Evolutionary conservation across 2,113 vertebrate genomes (phyloP).

Genomic region (Eleginops maclovinus): DNA sequence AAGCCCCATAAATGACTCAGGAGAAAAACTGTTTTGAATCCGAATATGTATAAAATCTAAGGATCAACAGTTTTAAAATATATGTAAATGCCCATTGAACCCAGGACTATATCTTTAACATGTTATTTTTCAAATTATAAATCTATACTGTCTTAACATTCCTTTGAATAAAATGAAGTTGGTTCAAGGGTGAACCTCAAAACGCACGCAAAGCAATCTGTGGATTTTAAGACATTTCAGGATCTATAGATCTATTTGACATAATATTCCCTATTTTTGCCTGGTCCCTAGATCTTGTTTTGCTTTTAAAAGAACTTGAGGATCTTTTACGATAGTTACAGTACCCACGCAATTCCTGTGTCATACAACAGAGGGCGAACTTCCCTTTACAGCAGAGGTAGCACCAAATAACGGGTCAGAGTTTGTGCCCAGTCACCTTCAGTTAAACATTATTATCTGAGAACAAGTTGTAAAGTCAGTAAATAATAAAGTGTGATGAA

Average conservation of each 20-base stretch:
- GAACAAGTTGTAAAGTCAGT: background rate
- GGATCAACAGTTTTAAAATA: too few relatives aligned
- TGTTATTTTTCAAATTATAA: too few relatives aligned
- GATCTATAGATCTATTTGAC: background rate
- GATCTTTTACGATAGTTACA: background rate
- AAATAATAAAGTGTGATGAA: background rate
- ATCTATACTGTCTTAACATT: background rate
- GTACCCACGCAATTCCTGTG: background rate
- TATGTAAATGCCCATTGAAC: too few relatives aligned
- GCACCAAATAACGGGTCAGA: background rate
- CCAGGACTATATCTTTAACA: too few relatives aligned
- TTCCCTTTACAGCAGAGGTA: constrained; percentile 15
- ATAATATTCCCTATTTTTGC: background rate
- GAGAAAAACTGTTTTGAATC: too few relatives aligned
- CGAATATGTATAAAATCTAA: too few relatives aligned
- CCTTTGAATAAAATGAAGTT: background rate
- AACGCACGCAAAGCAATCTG: too few relatives aligned
- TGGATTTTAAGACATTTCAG: background rate
- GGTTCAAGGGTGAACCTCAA: background rate
- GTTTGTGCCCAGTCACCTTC: constrained; percentile 1
- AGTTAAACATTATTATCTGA: background rate
- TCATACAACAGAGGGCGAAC: constrained; percentile 49
- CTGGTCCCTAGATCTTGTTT: background rate
- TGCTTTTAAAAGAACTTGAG: background rate
- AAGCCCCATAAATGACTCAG: too few relatives aligned